A percentile compares a stretch with the other conserved stretches of the same genome.
Conservation (phyloP, 2,888 invertebrate genomes). For the Lysandra bellargus region DNA sequence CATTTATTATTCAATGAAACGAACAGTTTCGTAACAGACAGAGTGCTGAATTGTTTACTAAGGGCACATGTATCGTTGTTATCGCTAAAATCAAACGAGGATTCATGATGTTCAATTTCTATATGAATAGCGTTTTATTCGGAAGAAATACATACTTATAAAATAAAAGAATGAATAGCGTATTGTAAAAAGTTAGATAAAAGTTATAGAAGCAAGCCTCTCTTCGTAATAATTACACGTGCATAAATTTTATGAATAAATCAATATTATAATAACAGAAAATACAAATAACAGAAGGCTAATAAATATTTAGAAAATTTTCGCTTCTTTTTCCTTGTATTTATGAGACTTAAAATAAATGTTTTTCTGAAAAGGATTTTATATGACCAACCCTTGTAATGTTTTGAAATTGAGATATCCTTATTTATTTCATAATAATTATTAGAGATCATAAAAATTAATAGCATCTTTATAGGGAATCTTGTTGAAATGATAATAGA, state of each 20-base stretch:
- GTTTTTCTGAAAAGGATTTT: too few relatives aligned
- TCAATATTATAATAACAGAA: too few relatives aligned
- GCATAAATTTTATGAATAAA: too few relatives aligned
- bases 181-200: too few relatives aligned
- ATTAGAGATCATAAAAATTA: neutral
- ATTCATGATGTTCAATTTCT: neutral
- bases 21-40: slow-evolving; percentile 72
- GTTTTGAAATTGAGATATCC: neutral
- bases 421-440: neutral
- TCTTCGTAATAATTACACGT: too few relatives aligned
- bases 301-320: too few relatives aligned
- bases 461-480: neutral
- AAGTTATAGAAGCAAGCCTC: too few relatives aligned
- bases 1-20: slow-evolving; percentile 79
- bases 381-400: too few relatives aligned
- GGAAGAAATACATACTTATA: neutral
- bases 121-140: neutral
- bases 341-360: too few relatives aligned
- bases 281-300: too few relatives aligned
- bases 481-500: slow-evolving; percentile 5
- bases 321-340: too few relatives aligned
- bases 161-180: neutral
- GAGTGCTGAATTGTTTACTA: slow-evolving; percentile 36
- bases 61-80: slow-evolving; percentile 37
- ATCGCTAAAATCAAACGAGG: slow-evolving; percentile 37